Base-by-base conservation (phyloP, 2,113 vertebrate species). In the Cisticola juncidis region DNA sequence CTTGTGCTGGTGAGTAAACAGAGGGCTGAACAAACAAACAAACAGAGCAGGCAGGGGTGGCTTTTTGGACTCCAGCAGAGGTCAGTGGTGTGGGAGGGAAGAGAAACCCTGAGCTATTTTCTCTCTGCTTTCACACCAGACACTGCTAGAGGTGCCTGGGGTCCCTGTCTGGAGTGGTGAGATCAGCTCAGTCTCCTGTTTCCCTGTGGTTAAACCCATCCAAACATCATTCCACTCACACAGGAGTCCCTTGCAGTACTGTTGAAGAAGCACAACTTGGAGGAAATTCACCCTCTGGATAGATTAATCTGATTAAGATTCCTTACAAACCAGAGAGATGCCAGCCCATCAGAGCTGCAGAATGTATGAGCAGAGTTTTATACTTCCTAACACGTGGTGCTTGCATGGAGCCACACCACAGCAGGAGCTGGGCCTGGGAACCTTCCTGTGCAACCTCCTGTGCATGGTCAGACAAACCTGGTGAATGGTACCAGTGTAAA, bases 21-120 rank as follows among this genome's bases (percentile, higher is more conserved):
- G 81, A 89, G 71, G 56, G 73, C 71, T 87, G 81, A 85, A 96
- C 81, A 98, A 98, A 97, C 93, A 98, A 98, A 97, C 47, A 97
- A 96, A 95, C 94, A 97, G 90, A 92, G 85, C 9, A 0, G 33
- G 42, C 29, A 88, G 73, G 23, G 40, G 15, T 96, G 90, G 94
- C 93, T 95, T 78, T 60, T 68, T 92, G 87, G 65, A 92, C 61
- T 81, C 76, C 66, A 80, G 58, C 3, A 0, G 3, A 70, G 79
- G 64, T 60, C 74, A 81, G 68, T 11, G 47, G 51, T 36, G 60
- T 28, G 38, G 50, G 74, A 90, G 76, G 57, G 69, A 58, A 71
- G 77, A 92, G 82, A 83, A 90, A 74, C 22, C 31, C 50, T 57
- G 81, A 42, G 35, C 29, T 88, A 16, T 94, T 92, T 95, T 93